Base-by-base conservation (phyloP, 30 jellyfish, hydroid and myxozoan species). In the Aurelia aurita region DNA sequence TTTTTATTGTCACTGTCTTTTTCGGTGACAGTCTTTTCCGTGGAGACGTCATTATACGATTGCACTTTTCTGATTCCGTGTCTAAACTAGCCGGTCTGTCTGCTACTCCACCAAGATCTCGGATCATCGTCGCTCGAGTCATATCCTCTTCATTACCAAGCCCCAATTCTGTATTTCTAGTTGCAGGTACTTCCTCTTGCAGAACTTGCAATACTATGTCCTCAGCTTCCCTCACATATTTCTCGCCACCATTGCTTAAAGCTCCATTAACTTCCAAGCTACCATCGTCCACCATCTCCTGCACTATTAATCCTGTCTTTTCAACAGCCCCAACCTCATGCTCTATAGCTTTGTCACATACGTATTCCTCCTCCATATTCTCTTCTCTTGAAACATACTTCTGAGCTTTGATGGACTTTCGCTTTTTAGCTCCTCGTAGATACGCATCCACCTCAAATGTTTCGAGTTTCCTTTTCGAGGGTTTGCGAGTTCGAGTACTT, bases 341-440 rank as follows among this genome's bases (percentile, higher is more conserved):
- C 29, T 55, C 29, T 28, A 22, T 55, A 19, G 27, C 12, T 16
- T 6, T n/a, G 25, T 55, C 32, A 5, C 7, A 1, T 39, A 39
- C 9, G 14, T 15, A 25, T n/a, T 16, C 67, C 11, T 22, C 29
- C 12, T 12, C 29, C 67, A 8, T 16, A 19, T n/a, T 22, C 29
- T 22, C 29, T 16, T 13, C 67, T 10, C 27, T 21, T 3, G 65
- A 21, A 16, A 55, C 29, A 55, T 55, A 55, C 67, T 55, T 55
- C 29, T 55, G 67, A 55, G 12, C 25, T 55, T 55, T 55, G 29
- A 55, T 22, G 5, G 67, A 19, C 67, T 55, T 55, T n/a, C 67
- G 67, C 29, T 55, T 55, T 55, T 55, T 55, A 22, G 67, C 67
- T 19, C 67, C 67, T 55, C 67, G 67, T 19, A 22, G 32, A 14